phyloP scores from a whole-genome alignment of 2,797 vertebrate species.

The Dryobates pubescens region DNA sequence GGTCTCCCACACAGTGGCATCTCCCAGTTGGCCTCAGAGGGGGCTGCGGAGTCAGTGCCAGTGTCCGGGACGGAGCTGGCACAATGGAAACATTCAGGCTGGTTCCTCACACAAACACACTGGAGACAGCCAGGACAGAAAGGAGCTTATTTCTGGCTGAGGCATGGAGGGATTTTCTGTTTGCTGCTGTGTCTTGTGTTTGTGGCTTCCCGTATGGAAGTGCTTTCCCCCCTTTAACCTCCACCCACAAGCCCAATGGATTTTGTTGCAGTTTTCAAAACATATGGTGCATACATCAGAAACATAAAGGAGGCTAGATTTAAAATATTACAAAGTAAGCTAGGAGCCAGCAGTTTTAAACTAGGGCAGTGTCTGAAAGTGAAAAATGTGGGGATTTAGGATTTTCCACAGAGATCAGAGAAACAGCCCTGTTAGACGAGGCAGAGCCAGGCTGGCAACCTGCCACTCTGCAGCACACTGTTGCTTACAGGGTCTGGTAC shows the following conservation, averaged over 20 bases:
- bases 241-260: slow-evolving; percentile 11
- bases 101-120: neutral
- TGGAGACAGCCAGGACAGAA: slow-evolving; percentile 21
- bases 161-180: slow-evolving; percentile 31
- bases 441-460: neutral
- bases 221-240: slow-evolving; percentile 38
- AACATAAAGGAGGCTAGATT: slow-evolving; percentile 50
- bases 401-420: slow-evolving; percentile 41
- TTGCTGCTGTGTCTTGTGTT: slow-evolving; percentile 41
- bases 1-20: neutral
- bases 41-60: neutral
- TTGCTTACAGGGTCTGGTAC: slow-evolving; percentile 2
- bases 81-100: slow-evolving; percentile 48
- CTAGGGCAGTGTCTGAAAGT: slow-evolving; percentile 40
- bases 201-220: slow-evolving; percentile 52
- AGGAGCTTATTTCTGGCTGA: slow-evolving; percentile 42
- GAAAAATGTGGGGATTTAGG: slow-evolving; percentile 38
- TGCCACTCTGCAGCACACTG: slow-evolving; percentile 28
- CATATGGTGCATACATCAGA: slow-evolving; percentile 52
- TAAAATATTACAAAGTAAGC: slow-evolving; percentile 62
- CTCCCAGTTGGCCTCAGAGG: neutral
- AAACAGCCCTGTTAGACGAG: neutral
- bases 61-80: slow-evolving; percentile 11
- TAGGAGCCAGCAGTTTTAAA: slow-evolving; percentile 33
- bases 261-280: slow-evolving; percentile 40